Percentiles rank a stretch among this genome's conserved stretches.
These are phyloP conservation scores for Sebastes reedi DNA, from an alignment of 2,797 vertebrate genomes.

Conservation along the genomic window DNA sequence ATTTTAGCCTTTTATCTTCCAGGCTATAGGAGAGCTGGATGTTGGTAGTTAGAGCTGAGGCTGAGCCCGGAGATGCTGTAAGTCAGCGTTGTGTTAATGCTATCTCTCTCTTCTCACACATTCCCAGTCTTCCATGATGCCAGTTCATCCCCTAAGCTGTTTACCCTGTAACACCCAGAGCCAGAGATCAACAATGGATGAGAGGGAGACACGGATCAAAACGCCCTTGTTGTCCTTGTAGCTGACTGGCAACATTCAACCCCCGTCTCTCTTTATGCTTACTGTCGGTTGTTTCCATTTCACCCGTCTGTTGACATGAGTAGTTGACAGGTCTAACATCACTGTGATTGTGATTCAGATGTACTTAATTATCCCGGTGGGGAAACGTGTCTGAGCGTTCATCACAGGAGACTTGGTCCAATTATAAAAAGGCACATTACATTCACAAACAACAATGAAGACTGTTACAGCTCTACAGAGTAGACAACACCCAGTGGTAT, in stretches of 20 bases:
- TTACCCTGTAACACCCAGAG: slow-evolving; percentile 55
- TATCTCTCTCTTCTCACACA: slow-evolving; percentile 30
- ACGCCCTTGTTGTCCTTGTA: slow-evolving; percentile 22
- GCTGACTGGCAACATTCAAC: not conserved
- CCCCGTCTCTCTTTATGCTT: not conserved
- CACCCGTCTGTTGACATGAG: not conserved
- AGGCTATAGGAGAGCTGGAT: not conserved
- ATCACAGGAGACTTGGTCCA: not conserved
- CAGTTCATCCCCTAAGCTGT: slow-evolving; percentile 60
- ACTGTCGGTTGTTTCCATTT: not conserved
- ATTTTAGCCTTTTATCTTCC: not conserved
- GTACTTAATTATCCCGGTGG: slow-evolving; percentile 6
- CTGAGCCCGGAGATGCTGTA: not conserved
- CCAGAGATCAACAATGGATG: slow-evolving; percentile 51
- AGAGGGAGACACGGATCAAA: slow-evolving; percentile 46
- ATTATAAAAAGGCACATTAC: not conserved
- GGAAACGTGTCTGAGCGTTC: not conserved
- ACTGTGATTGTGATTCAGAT: not conserved
- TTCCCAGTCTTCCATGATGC: slow-evolving; percentile 24
- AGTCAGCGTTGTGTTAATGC: not conserved
- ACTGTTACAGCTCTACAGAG: not conserved
- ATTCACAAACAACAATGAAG: not conserved
- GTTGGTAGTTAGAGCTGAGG: not conserved
- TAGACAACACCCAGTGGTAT: not conserved
- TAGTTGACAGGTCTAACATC: not conserved